Conservation (phyloP, 2,888 invertebrate genomes). For the Drosophila nr. perissopoda region DNA sequence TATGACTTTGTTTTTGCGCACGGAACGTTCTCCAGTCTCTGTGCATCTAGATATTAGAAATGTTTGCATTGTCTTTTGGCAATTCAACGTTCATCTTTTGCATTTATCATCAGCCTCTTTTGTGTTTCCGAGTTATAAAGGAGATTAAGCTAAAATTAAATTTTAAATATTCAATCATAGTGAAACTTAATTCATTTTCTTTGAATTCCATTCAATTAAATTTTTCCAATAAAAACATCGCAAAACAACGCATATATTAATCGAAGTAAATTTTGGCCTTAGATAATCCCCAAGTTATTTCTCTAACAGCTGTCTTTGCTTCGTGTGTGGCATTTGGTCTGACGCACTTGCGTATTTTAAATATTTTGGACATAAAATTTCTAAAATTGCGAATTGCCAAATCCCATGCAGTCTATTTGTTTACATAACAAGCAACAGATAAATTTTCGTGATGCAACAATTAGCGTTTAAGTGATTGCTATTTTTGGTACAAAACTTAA, state of each 20-base stretch:
- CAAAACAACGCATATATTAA: neutral
- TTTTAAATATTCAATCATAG: neutral
- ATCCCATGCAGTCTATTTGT: constrained; percentile 47
- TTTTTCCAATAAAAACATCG: neutral
- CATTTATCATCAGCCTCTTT: constrained; percentile 39
- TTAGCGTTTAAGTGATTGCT: constrained; percentile 47
- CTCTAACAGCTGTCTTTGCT: constrained; percentile 5
- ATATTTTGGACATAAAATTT: constrained; percentile 26
- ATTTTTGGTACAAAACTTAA: constrained; percentile 48
- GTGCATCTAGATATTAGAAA: constrained; percentile 22
- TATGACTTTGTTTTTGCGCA: constrained; percentile 59
- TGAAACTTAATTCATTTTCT: neutral
- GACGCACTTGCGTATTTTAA: constrained; percentile 35
- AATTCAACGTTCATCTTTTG: constrained; percentile 35
- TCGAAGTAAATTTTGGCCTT: neutral
- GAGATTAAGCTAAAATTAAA: neutral
- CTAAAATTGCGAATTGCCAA: constrained; percentile 31
- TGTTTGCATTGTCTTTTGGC: constrained; percentile 54
- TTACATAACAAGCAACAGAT: constrained; percentile 49
- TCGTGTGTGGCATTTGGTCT: constrained; percentile 32
- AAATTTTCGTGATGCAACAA: constrained; percentile 49
- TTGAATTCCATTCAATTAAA: too few relatives aligned
- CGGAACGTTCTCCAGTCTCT: constrained; percentile 31
- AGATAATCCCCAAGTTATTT: neutral
- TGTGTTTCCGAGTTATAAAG: neutral